Base-by-base conservation (phyloP, 1,140 invertebrate genomes). In the Neodiprion fabricii region DNA sequence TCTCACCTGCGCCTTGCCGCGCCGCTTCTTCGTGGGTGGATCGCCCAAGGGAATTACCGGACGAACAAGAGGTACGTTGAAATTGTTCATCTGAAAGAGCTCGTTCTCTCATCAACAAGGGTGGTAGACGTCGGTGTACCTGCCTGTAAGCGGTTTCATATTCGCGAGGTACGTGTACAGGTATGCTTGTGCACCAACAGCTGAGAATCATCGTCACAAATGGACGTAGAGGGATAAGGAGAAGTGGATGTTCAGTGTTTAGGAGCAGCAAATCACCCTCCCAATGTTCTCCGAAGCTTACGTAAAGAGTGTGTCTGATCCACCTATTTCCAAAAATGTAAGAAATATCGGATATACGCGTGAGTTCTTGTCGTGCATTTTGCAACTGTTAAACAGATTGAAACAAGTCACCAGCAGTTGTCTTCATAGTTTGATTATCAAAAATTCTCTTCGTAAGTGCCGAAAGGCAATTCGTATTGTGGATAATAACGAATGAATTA, bases 1-100 rank as follows among this genome's bases (percentile, higher is more conserved):
- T 85, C 87, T 87, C 87, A 88, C 87, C 87, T 88, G 86, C 86
- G 83, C 53, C 53, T 61, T n/a, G 9, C 75, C 68, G 50, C 47
- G 21, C 77, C 79, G 84, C 83, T 87, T 87, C 86, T 85, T 88
- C 76, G 87, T 87, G 87, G 87, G 86, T 87, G 87, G 86, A 88
- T 86, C 81, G 74, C 73, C 77, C 72, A 21, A 72, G 72, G 73
- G 80, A 80, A 72, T 74, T 12, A 74, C 74, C 82, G 80, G 74
- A 71, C 75, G 67, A 69, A 69, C 5, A 21, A 23, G 23, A 21
- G 67, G 67, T 14, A 69, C 67, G 40, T 23, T 69, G 53, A 61
- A 61, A 61, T 61, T 61, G 53, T 61, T 61, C 53, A 61, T 12
- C 11, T 12, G n/a, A 61, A 61, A 17, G n/a, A 61, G 9, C 53